Evolutionary conservation across 1,140 invertebrate genomes (phyloP).

Genomic region (Pogonomyrmex barbatus): DNA sequence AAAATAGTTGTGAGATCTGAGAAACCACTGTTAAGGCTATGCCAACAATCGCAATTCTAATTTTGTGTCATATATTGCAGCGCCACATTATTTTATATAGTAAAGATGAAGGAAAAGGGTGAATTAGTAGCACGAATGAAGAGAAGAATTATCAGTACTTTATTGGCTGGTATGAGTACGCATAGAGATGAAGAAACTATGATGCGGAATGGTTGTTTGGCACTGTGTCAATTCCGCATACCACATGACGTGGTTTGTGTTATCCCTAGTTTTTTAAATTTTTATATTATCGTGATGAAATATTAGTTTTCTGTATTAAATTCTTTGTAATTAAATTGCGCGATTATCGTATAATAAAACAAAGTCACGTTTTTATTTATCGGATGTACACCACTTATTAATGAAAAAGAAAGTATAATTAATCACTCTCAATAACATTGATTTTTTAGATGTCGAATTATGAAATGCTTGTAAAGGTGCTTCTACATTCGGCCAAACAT

Average conservation of each 20-base stretch:
- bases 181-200: constrained; percentile 95
- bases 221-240: constrained; percentile 97
- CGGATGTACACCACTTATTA: not conserved
- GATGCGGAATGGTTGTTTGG: constrained; percentile 98
- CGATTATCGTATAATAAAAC: not conserved
- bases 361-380: not conserved
- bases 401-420: not conserved
- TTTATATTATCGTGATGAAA: not conserved
- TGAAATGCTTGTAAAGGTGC: constrained; percentile 93
- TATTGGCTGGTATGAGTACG: constrained; percentile 95
- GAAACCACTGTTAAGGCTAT: not conserved
- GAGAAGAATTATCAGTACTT: constrained; percentile 91
- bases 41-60: not conserved
- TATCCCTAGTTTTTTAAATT: constrained; percentile 33
- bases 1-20: not conserved
- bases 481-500: constrained; percentile 93
- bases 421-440: not conserved
- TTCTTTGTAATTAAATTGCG: not conserved
- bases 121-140: constrained; percentile 90
- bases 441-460: constrained; percentile 91
- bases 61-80: constrained; percentile 85
- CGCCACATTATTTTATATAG: constrained; percentile 97
- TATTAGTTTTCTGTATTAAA: not conserved
- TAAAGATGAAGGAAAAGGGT: constrained; percentile 93
- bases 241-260: constrained; percentile 96